Evolutionary conservation across 2,888 invertebrate genomes (phyloP).

Genomic region (Pseudococcus jackbeardsleyi): DNA sequence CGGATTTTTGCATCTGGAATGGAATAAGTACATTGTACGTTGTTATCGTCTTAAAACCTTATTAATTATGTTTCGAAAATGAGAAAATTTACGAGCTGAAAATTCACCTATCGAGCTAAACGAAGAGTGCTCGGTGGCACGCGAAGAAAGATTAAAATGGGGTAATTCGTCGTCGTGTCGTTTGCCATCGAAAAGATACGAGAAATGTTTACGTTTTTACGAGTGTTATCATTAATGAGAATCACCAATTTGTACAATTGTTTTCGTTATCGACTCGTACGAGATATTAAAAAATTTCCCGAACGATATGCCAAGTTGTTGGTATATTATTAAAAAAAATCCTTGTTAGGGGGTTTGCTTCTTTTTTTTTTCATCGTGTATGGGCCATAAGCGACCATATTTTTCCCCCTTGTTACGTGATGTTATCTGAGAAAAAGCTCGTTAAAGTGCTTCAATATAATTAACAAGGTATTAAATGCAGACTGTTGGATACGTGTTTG

Average conservation of each 20-base stretch:
- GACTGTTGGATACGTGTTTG: neutral
- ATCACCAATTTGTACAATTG: neutral
- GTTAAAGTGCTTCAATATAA: conserved; percentile 42
- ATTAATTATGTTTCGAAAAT: conserved; percentile 15
- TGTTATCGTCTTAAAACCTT: neutral
- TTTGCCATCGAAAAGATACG: neutral
- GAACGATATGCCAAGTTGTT: neutral
- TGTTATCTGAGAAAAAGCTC: conserved; percentile 23
- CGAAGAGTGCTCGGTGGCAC: neutral
- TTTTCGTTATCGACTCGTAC: neutral
- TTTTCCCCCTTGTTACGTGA: neutral
- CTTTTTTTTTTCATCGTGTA: neutral
- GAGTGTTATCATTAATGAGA: neutral
- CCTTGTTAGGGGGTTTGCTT: neutral
- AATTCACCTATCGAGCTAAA: neutral
- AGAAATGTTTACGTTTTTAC: neutral
- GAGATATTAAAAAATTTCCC: neutral
- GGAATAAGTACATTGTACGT: neutral
- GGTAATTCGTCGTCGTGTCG: neutral
- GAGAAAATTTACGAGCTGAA: conserved; percentile 6
- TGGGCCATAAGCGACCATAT: neutral
- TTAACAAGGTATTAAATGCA: conserved; percentile 3
- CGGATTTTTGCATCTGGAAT: conserved; percentile 3
- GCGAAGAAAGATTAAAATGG: neutral
- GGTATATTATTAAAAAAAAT: neutral